These are phyloP conservation scores for Schizopygopsis malacanthus DNA, from an alignment of 2,797 vertebrate genomes.

Conservation along the genomic window DNA sequence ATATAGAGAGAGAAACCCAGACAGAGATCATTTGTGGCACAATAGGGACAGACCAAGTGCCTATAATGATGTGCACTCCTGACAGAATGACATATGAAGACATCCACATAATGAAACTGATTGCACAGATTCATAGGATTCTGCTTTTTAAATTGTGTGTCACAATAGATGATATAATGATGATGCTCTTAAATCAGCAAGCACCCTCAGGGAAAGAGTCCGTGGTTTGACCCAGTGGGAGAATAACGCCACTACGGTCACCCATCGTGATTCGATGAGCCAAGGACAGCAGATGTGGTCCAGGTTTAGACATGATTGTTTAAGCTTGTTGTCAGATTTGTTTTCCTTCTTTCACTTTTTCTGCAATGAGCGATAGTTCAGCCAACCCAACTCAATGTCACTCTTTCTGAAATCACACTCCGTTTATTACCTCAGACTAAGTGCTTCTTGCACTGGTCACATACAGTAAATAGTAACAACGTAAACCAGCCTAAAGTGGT, in stretches of 20 bases:
- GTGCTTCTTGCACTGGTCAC: conserved; percentile 6
- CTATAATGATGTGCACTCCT: conserved; percentile 45
- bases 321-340: conserved; percentile 36
- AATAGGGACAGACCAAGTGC: conserved; percentile 51
- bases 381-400: conserved; percentile 8
- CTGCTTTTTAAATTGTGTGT: neutral
- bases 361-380: neutral
- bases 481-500: neutral
- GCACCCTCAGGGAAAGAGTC: conserved; percentile 37
- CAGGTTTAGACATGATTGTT: conserved; percentile 23
- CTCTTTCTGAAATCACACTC: conserved; percentile 12
- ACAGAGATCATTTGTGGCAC: conserved; percentile 44
- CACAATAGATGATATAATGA: conserved; percentile 21
- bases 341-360: conserved; percentile 5
- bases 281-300: conserved; percentile 54
- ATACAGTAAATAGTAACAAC: neutral
- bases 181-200: conserved; percentile 26
- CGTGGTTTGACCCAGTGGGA: conserved; percentile 51
- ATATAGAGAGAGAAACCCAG: conserved; percentile 26
- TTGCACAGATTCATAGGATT: neutral
- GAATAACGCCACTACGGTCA: conserved; percentile 56
- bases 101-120: conserved; percentile 27
- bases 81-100: conserved; percentile 31
- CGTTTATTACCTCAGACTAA: conserved; percentile 9
- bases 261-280: conserved; percentile 26